Conservation (phyloP, 2,888 invertebrate species). For the Hydrotaea cyrtoneurina region DNA sequence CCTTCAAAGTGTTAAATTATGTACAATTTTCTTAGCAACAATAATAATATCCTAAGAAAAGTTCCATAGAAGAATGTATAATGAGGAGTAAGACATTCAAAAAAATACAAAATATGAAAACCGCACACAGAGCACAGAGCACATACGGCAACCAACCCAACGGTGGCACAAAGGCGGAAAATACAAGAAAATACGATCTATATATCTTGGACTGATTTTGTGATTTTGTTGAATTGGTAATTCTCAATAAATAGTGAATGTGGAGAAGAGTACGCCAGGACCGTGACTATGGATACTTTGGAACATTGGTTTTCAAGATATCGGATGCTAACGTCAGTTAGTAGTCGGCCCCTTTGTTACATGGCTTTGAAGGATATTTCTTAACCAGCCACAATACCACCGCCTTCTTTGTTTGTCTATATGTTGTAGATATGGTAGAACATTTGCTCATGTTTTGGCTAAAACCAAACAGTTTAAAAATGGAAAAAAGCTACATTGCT, state of each 20-base stretch:
- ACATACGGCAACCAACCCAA: not conserved
- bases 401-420: conserved; percentile 6
- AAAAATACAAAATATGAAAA: not conserved
- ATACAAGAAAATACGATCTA: not conserved
- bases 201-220: conserved; percentile 14
- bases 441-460: no score
- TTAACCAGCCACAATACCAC: not conserved
- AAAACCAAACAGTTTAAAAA: not conserved
- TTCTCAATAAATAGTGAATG: not conserved
- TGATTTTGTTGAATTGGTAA: not conserved
- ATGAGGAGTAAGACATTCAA: conserved; percentile 12
- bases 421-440: not conserved
- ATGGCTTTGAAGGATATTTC: not conserved
- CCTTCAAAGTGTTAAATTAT: conserved; percentile 14
- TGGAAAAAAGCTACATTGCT: not conserved
- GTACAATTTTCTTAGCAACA: conserved; percentile 12
- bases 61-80: not conserved
- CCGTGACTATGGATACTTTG: conserved; percentile 10
- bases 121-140: conserved; percentile 6
- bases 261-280: conserved; percentile 11
- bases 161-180: not conserved
- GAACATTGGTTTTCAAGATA: conserved; percentile 29
- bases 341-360: not conserved
- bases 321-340: conserved; percentile 10
- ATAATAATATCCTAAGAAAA: conserved; percentile 2